Base-by-base conservation (phyloP, 2,888 invertebrate genomes). In the Chrysodeixis includens region DNA sequence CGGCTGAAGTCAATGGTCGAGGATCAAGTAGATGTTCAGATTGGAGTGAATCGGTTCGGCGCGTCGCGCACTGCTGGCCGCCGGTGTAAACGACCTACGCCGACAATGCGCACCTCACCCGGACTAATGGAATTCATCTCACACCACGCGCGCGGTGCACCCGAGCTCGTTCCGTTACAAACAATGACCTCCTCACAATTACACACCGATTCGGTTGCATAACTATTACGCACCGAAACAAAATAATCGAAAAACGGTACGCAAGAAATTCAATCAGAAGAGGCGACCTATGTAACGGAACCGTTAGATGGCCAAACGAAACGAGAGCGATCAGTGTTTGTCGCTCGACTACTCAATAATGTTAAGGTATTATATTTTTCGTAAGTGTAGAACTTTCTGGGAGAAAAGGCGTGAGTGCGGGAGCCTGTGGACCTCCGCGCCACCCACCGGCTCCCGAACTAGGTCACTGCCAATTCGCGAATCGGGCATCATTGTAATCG, bases 91-190 rank as follows among this genome's bases (percentile, higher is more conserved):
- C 86, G 89, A 88, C 87, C 89, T 83, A 69, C 67, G 76, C 66
- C 75, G 71, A 74, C 78, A 71, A 57, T 65, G 75, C 71, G 72
- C 80, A 81, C 77, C 71, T 78, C 86, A 87, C 86, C 83, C 85
- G 84, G 79, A 60, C 82, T 92, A 90, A 91, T 92, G 86, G 88
- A 88, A 92, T 93, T 91, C 92, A 90, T 91, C 89, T 92, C 92
- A 90, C 92, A 92, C 85, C 85, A 85, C 80, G 78, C 81, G 80
- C 74, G 76, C 79, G 78, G 71, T 83, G 81, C 85, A 85, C 86
- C 82, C 82, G 79, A 74, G 76, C 62, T 75, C 74, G 87, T 85
- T 84, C 92, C 91, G 92, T 92, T 92, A 92, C 89, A 91, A 88
- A 91, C 91, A 90, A 90, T 91, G 92, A 92, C 88, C 91, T 83